Percentiles rank a stretch among this genome's conserved stretches.
phyloP scores from a whole-genome alignment of 1,140 invertebrate genomes.

The Holcopasites calliopsidis region DNA sequence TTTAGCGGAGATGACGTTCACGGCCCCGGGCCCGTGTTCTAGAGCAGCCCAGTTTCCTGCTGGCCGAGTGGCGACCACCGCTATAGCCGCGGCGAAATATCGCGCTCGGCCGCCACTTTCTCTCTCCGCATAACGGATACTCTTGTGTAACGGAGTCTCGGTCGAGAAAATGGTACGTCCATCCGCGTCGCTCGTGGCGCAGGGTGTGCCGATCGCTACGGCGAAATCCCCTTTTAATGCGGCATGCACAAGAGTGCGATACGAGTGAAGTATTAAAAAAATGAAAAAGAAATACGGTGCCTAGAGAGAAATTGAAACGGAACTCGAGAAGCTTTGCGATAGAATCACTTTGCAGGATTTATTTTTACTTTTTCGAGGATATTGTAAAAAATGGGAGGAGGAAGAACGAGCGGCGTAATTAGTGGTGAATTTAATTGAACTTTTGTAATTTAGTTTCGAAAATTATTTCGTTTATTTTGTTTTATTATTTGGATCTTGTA shows the following conservation, averaged over 20 bases:
- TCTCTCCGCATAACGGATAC: slow-evolving; percentile 62
- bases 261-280: no score
- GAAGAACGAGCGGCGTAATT: no score
- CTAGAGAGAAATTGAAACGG: no score
- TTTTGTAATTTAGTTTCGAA: no score
- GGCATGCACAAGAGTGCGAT: background rate
- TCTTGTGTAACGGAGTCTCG: slow-evolving; percentile 59
- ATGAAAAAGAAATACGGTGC: no score
- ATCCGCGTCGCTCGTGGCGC: slow-evolving; percentile 23
- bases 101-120: slow-evolving; percentile 60
- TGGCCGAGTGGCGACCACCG: slow-evolving; percentile 64
- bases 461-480: no score
- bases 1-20: slow-evolving; percentile 19
- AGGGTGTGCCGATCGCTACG: slow-evolving; percentile 26
- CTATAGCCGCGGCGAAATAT: slow-evolving; percentile 52
- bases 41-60: slow-evolving; percentile 50
- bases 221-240: slow-evolving; percentile 10
- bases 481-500: no score
- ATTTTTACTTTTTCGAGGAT: no score
- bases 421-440: no score
- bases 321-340: no score
- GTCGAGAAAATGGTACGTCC: slow-evolving; percentile 56
- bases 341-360: no score
- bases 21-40: slow-evolving; percentile 12
- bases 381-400: no score